Base-by-base conservation (phyloP, 2,113 vertebrate genomes). In the Peromyscus leucopus region DNA sequence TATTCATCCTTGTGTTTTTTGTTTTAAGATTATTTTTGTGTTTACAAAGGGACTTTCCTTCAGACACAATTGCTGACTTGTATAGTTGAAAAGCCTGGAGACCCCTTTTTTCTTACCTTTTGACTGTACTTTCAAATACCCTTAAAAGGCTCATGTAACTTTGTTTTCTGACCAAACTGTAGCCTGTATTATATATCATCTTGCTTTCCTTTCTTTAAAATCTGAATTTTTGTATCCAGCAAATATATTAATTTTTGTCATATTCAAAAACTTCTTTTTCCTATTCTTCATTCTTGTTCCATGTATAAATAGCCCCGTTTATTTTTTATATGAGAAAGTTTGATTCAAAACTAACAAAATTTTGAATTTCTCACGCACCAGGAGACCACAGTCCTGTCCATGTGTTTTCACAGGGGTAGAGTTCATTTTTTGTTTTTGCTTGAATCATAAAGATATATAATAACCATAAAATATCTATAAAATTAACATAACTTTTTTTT, bases 141-240 rank as follows among this genome's bases (percentile, higher is more conserved):
- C 22, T 88, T 79, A 71, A 51, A 75, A 88, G 16, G 9, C 13
- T 7, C 31, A 15, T 3, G 72, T 61, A 87, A 67, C 19, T 88
- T 91, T 48, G 48, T 67, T n/a, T 67, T 21, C 55, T 61, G 90
- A 61, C 10, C 51, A 84, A 86, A 36, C n/a, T 51, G 17, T 74
- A 28, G 11, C 36, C 31, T 69, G 28, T 42, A 28, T 46, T 63
- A 1, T 28, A 80, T n/a, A 13, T 33, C 33, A 86, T 26, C 59
- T 94, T 92, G 19, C 21, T 94, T 95, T 57, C 3, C 1, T 94
- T 92, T 22, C 79, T 94, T 89, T 63, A 67, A 46, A 95, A 76
- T 59, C 12, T 10, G 63, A 51, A 24, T 93, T 88, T 93, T 94
- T 33, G 55, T 57, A 76, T 31, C 16, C 9, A 72, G 51, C 2